Evolutionary conservation across 2,797 vertebrate species (phyloP).

Genomic region (Onychomys arenicola): DNA sequence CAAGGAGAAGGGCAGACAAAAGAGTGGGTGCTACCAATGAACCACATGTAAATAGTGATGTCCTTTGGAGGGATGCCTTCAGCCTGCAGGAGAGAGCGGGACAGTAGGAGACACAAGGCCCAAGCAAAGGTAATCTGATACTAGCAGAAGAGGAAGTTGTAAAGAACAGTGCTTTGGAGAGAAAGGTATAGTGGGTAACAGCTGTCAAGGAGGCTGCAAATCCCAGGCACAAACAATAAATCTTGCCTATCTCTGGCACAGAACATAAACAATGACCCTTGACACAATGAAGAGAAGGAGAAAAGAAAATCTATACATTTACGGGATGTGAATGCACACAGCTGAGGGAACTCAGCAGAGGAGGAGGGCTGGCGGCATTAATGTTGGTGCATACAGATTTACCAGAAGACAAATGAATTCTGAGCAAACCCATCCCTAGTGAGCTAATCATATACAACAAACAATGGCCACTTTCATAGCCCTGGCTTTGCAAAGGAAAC

Average conservation of each 20-base stretch:
- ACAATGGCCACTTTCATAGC: not conserved
- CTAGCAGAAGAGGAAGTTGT: not conserved
- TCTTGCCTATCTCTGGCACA: not conserved
- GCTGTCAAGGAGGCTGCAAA: not conserved
- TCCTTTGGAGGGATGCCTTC: not conserved
- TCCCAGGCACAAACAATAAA: accelerated
- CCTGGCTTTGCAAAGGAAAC: not conserved
- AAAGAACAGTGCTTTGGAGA: not conserved
- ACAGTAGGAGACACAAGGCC: not conserved
- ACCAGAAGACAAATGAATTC: conserved; percentile 44
- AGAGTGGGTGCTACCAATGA: too few species aligned
- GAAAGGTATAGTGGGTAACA: not conserved
- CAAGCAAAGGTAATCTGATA: not conserved
- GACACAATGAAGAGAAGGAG: not conserved
- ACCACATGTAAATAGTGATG: not conserved
- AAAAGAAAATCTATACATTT: conserved; percentile 35
- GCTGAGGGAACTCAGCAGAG: not conserved
- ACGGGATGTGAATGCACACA: not conserved
- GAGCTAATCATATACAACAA: not conserved
- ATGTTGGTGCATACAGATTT: not conserved
- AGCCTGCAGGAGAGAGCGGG: not conserved
- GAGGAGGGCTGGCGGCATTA: not conserved
- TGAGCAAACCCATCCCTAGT: not conserved
- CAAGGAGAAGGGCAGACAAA: not conserved
- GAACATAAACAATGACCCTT: not conserved